Evolutionary conservation across 2,797 vertebrate genomes (phyloP).

Genomic region (Spheniscus humboldti): DNA sequence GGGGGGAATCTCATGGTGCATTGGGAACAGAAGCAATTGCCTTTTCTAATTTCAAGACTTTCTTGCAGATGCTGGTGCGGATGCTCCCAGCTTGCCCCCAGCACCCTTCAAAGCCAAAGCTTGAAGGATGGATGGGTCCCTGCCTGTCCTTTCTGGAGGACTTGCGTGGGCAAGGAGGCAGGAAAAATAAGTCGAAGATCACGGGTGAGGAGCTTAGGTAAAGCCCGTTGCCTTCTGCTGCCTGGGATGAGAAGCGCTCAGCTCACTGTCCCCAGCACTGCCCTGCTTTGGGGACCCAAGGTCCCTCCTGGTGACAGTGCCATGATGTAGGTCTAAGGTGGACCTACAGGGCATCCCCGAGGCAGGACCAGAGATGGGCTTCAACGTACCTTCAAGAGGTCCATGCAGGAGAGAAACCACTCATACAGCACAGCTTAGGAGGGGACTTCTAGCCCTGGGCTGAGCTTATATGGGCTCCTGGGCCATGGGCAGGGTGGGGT

Average conservation of each 20-base stretch:
- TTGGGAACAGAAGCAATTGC: neutral
- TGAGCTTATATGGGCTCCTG: neutral
- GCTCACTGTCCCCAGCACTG: neutral
- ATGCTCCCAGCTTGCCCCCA: neutral
- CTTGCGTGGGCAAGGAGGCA: neutral
- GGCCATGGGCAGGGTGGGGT: neutral
- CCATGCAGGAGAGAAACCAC: neutral
- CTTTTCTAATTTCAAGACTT: neutral
- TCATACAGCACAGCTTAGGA: neutral
- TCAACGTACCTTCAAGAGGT: neutral
- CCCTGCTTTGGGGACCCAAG: neutral
- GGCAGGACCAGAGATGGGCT: neutral
- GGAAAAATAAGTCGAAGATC: neutral
- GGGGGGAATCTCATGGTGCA: neutral
- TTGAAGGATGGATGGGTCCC: neutral
- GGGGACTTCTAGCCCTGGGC: accelerated
- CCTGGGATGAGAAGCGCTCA: neutral
- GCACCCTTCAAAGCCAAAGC: neutral
- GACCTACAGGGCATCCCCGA: neutral
- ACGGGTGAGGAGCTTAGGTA: neutral
- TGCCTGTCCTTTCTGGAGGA: neutral
- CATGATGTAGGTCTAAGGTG: neutral
- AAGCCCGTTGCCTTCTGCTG: neutral
- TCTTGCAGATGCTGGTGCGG: neutral
- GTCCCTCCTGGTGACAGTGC: too few species aligned